Base-by-base conservation (phyloP, 1,140 invertebrate genomes). In the Drosophila teissieri region DNA sequence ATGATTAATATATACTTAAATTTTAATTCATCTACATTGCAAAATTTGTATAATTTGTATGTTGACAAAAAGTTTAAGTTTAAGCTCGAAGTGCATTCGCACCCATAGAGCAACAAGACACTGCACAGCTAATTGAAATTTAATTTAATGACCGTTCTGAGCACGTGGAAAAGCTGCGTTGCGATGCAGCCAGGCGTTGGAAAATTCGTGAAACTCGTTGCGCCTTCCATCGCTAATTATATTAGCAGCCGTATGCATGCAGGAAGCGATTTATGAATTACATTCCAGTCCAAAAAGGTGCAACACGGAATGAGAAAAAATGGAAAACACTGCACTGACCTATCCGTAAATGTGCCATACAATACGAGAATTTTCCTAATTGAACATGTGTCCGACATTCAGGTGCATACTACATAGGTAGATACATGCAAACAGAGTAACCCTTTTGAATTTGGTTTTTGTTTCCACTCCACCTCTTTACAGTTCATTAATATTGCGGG, bases 401-500 rank as follows among this genome's bases (percentile, higher is more conserved):
- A 14, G 11, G 45, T 31, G 37, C 27, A 51, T 27, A 17, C 15
- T 22, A 11, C 17, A 12, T 12, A 7, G 7, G 15, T 19, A 46
- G 44, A 22, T 14, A 42, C 12, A 48, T 22, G 42, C n/a, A 54
- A 55, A 34, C 36, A 34, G 31, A 60, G 73, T 49, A 55, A 48
- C 49, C 54, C 31, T 31, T 60, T 63, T 45, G 31, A 46, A 27
- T 45, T 45, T 49, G 8, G 27, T 54, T 56, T 48, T 54, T 40
- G 39, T 70, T 68, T 14, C 22, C 10, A 6, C 37, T 55, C 31
- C 15, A 22, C 6, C 31, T 39, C 46, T 76, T 85, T 60, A 75
- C 83, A 82, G 64, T 88, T 86, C 78, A 88, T 85, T 85, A 88
- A 88, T 78, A 75, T 67, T 67, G 72, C 44, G 55, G 46, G 40